phyloP scores from a whole-genome alignment of 2,888 invertebrate species.

The Tholera decimalis region DNA sequence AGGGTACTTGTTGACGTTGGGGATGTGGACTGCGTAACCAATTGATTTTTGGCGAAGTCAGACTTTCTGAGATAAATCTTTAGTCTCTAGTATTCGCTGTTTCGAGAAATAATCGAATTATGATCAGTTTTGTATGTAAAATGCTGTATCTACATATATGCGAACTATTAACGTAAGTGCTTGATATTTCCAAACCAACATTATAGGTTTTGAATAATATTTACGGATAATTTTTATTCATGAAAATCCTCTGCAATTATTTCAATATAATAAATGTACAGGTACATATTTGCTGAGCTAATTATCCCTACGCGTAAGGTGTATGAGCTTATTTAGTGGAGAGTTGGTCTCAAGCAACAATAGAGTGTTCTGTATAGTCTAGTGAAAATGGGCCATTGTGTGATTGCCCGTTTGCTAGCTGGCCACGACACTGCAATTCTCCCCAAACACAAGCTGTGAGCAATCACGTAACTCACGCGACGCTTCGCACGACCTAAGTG shows the following conservation, averaged over 20 bases:
- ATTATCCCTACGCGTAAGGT: not conserved
- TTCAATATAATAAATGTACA: not conserved
- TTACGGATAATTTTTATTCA: not conserved
- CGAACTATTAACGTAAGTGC: not conserved
- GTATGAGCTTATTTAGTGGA: not conserved
- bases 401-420: not conserved
- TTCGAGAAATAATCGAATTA: not conserved
- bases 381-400: not conserved
- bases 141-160: not conserved
- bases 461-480: not conserved
- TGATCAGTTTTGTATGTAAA: not conserved
- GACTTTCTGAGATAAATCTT: slow-evolving; percentile 45
- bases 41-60: slow-evolving; percentile 73
- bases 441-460: not conserved
- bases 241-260: not conserved
- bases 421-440: not conserved
- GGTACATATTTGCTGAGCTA: not conserved
- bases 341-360: slow-evolving; percentile 1
- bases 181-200: too few species aligned
- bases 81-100: slow-evolving; percentile 13
- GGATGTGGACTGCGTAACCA: slow-evolving; percentile 70
- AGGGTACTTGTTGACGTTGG: slow-evolving; percentile 85
- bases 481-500: not conserved
- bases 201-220: too few species aligned
- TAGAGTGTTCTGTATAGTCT: not conserved